These are phyloP conservation scores for Grapholita molesta DNA, from an alignment of 1,140 invertebrate species.

Conservation along the genomic window DNA sequence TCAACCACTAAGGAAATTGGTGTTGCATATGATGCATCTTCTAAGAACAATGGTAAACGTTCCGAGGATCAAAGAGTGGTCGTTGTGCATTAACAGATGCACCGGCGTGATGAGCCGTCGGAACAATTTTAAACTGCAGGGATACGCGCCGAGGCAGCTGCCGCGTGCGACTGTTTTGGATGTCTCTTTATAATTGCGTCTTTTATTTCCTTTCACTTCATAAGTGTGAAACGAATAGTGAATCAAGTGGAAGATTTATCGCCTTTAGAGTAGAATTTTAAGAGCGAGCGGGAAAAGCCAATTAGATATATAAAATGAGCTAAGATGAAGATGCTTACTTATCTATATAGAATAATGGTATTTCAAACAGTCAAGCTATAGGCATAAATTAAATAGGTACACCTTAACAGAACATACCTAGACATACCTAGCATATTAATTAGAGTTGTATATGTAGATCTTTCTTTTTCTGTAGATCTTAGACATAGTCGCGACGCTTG, in stretches of 20 bases:
- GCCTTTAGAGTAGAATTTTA: background rate
- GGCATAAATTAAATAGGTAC: no score
- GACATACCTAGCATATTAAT: no score
- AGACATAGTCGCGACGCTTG: no score
- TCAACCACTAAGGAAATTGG: background rate
- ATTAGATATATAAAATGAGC: background rate
- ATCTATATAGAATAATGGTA: no score
- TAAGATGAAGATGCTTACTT: background rate
- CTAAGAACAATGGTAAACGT: background rate
- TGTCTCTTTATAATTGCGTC: background rate
- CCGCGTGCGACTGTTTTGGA: background rate
- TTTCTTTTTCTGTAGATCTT: no score
- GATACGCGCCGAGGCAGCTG: background rate
- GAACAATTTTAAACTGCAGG: background rate
- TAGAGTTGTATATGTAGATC: no score
- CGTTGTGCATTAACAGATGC: background rate
- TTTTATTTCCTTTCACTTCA: background rate
- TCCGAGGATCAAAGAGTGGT: background rate
- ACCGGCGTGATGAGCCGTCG: background rate
- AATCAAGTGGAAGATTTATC: background rate
- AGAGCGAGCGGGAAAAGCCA: background rate
- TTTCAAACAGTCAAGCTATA: no score
- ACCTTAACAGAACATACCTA: no score
- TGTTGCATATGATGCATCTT: background rate
- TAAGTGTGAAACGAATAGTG: background rate